Percentiles rank a stretch among this genome's conserved stretches.
phyloP scores from a whole-genome alignment of 2,797 vertebrate species.

The Syngnathus acus region DNA sequence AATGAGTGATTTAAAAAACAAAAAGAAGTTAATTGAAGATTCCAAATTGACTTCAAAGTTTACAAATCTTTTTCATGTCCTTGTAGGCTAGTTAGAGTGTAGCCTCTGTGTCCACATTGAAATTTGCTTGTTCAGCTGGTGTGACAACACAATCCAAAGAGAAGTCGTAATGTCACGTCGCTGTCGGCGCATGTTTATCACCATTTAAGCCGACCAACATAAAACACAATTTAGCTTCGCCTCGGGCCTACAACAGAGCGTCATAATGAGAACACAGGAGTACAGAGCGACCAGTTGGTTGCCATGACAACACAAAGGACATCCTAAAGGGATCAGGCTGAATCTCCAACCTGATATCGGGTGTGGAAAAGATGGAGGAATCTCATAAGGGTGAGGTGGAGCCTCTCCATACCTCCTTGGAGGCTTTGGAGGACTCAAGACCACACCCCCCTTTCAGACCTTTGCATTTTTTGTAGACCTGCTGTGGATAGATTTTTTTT shows the following conservation, averaged over 20 bases:
- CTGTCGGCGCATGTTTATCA: background rate
- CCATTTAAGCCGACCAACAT: conserved; percentile 5
- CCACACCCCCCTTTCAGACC: no score
- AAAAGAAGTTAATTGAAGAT: no score
- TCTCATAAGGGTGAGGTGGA: background rate
- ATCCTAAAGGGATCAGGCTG: conserved; percentile 24
- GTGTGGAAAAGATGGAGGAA: background rate
- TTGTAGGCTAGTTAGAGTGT: background rate
- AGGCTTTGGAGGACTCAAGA: background rate
- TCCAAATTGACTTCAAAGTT: no score
- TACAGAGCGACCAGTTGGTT: conserved; percentile 17
- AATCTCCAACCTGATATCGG: conserved; percentile 34
- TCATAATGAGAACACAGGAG: conserved; percentile 24
- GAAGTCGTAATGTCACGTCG: background rate
- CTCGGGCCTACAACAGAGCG: conserved; percentile 10
- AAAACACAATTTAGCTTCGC: conserved; percentile 24
- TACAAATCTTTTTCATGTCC: background rate
- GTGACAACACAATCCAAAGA: conserved; percentile 4
- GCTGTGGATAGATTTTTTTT: no score
- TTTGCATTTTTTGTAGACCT: no score
- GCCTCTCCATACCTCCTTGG: background rate
- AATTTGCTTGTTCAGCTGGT: background rate
- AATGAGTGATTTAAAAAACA: no score
- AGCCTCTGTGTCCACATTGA: background rate
- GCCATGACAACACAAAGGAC: conserved; percentile 51